Percentiles rank a stretch among this genome's conserved stretches.
phyloP scores from a whole-genome alignment of 1,140 invertebrate species.

The Drosophila navojoa region DNA sequence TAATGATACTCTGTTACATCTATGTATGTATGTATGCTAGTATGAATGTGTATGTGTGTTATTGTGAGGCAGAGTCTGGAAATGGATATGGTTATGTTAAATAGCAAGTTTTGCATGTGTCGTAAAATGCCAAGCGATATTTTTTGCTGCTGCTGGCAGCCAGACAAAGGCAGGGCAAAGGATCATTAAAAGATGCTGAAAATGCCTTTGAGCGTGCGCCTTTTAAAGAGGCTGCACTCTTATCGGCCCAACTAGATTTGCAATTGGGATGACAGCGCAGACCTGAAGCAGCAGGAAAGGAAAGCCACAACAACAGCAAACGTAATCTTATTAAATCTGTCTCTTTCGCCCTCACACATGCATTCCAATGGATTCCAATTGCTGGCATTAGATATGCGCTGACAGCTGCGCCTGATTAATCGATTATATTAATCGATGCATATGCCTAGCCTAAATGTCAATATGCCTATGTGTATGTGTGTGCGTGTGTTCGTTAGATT shows the following conservation, averaged over 20 bases:
- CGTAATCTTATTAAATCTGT: constrained; percentile 12
- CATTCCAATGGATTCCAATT: constrained; percentile 16
- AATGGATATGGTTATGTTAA: constrained; percentile 55
- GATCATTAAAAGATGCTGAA: constrained; percentile 36
- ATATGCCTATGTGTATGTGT: not conserved
- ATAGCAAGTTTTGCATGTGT: constrained; percentile 49
- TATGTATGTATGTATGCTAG: constrained; percentile 30
- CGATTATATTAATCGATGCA: constrained; percentile 25
- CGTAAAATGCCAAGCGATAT: constrained; percentile 37
- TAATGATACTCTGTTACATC: constrained; percentile 66
- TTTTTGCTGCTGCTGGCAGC: not conserved
- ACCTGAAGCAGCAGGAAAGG: too few relatives aligned
- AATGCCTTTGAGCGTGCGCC: constrained; percentile 17
- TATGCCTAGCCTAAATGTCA: constrained; percentile 10
- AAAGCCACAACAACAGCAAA: not conserved
- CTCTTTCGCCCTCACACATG: not conserved
- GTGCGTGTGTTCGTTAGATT: constrained; percentile 7
- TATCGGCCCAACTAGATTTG: constrained; percentile 16
- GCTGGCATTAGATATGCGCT: constrained; percentile 1
- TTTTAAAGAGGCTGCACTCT: constrained; percentile 2
- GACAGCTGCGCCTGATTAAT: constrained; percentile 17
- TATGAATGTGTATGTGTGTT: constrained; percentile 15
- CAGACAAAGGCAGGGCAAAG: constrained; percentile 30
- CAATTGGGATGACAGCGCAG: constrained; percentile 8
- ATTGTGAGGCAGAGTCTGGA: constrained; percentile 22